Evolutionary conservation across 2,113 vertebrate genomes (phyloP), one percentile per base, ranked within the genome.

Genomic region (Catharus bicknelli): DNA sequence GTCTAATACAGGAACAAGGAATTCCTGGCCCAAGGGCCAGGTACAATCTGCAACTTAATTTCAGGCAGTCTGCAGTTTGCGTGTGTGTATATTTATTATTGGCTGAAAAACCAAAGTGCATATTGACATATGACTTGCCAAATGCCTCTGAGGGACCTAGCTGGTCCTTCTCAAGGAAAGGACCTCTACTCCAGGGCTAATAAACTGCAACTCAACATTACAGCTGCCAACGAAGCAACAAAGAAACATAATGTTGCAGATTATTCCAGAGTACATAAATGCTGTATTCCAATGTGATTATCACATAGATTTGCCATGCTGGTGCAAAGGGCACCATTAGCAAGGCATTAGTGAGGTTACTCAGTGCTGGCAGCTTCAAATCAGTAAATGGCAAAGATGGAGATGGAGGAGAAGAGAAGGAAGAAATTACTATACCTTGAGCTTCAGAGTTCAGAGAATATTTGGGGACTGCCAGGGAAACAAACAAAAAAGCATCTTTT

Each of bases 21-120:
- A 85, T 80, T 96, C 78, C 91, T 77, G 82, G 82, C 90, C 84
- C 82, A 85, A 87, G 59, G 87, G 93, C 78, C 55, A 79, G 93
- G 79, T 42, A 62, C 26, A 90, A 38, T 80, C 82, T 95, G 55
- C 70, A 91, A 58, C 51, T 55, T 79, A 73, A 79, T 92, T 89
- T 89, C 70, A 92, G 26, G 78, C 51, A 72, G 74, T 38, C 34
- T 66, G 34, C 87, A 87, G 45, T 92, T 90, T 78, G 30, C 10
- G 3, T 34, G 17, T 2, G 5, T 42, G 21, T 54, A 20, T 81
- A 16, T 78, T 72, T 84, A 79, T 50, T 70, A 72, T 0, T 55
- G 53, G 74, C 57, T 30, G 29, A 61, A 84, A 91, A 90, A 13
- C 48, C 80, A 67, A 95, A 55, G 57, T 7, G 4, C 27, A 89